phyloP scores from a whole-genome alignment of 2,113 vertebrate species.

The Chlorodrepanis virens region DNA sequence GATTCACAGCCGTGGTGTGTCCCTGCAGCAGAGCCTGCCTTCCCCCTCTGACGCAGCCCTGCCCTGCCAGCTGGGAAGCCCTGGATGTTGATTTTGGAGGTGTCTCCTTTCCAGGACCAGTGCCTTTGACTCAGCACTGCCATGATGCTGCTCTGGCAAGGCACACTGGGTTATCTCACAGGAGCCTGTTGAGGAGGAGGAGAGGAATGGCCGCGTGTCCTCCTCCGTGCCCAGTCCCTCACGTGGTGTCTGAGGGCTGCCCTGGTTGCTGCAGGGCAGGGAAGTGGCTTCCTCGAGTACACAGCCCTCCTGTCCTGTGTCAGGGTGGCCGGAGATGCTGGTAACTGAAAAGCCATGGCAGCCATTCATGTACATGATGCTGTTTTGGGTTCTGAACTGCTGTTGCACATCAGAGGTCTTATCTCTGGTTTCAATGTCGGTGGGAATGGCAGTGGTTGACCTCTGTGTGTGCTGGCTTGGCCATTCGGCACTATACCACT shows the following conservation, averaged over 20 bases:
- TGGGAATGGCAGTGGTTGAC: neutral
- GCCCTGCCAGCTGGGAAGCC: neutral
- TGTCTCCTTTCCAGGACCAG: neutral
- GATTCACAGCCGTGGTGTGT: neutral
- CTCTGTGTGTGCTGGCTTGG: neutral
- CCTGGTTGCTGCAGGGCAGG: neutral
- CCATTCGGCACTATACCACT: neutral
- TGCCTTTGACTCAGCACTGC: neutral
- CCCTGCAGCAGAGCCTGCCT: neutral
- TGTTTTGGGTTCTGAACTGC: neutral
- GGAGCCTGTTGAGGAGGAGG: neutral
- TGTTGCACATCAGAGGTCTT: neutral
- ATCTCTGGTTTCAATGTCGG: fast-evolving
- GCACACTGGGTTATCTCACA: neutral
- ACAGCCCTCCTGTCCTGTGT: neutral
- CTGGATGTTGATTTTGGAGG: slow-evolving; percentile 39
- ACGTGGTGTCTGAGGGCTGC: neutral
- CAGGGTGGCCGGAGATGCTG: neutral
- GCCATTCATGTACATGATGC: fast-evolving
- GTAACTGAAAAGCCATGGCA: neutral
- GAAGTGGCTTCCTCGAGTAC: neutral
- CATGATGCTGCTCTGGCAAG: neutral
- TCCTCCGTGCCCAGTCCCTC: neutral
- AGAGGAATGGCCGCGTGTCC: neutral
- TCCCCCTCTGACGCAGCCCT: neutral